These are phyloP conservation scores for Meta bourneti DNA, from an alignment of 2,888 invertebrate genomes.

Conservation along the genomic window DNA sequence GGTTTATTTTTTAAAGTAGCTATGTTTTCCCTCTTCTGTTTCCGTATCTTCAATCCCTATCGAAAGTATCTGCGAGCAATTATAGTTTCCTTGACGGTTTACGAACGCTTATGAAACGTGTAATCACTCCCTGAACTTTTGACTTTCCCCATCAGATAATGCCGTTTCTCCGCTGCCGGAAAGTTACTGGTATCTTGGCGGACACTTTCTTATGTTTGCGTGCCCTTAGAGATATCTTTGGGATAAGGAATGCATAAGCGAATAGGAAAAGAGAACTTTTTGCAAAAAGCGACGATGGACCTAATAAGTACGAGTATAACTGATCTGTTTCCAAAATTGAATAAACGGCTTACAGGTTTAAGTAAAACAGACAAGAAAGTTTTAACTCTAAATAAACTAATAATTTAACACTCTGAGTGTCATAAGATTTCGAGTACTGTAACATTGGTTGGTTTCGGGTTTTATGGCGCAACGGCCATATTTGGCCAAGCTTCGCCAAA, in stretches of 20 bases:
- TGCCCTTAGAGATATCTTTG: not conserved
- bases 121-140: conserved; percentile 23
- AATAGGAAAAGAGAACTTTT: no score
- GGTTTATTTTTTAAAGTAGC: not conserved
- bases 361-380: no score
- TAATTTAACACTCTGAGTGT: no score
- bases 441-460: no score
- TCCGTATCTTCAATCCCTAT: not conserved
- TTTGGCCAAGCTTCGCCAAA: no score
- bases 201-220: not conserved
- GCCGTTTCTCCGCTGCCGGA: not conserved
- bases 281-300: no score
- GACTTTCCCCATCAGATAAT: conserved; percentile 19
- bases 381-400: no score
- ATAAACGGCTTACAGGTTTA: no score
- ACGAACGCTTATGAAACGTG: not conserved
- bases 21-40: not conserved
- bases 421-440: no score
- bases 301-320: no score
- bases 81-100: not conserved
- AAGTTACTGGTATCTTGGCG: not conserved
- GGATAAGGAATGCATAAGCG: not conserved
- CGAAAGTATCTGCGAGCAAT: not conserved
- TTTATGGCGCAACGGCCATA: no score
- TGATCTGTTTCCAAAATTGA: no score